These are phyloP conservation scores for Drosophila buzzatii DNA, from an alignment of 2,888 invertebrate genomes.

Conservation along the genomic window DNA sequence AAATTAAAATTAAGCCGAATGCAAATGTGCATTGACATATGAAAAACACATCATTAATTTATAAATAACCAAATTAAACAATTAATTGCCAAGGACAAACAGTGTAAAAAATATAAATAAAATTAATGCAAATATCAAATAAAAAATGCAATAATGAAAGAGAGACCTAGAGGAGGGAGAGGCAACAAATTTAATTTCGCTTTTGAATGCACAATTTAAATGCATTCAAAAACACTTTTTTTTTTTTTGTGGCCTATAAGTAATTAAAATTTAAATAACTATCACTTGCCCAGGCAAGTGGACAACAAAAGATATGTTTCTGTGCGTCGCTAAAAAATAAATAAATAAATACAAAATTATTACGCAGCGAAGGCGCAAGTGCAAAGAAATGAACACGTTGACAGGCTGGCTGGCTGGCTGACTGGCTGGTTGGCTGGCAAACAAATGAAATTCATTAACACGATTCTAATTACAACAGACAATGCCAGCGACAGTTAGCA, in stretches of 20 bases:
- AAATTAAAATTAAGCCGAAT: constrained; percentile 19
- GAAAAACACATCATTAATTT: constrained; percentile 82
- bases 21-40: constrained; percentile 76
- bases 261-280: constrained; percentile 81
- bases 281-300: constrained; percentile 48
- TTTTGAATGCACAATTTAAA: constrained; percentile 75
- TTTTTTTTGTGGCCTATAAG: constrained; percentile 39
- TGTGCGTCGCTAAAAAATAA: constrained; percentile 15
- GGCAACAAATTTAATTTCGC: constrained; percentile 76
- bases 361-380: constrained; percentile 66
- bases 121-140: constrained; percentile 15
- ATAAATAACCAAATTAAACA: constrained; percentile 81
- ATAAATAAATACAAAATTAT: constrained; percentile 49
- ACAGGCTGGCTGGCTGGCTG: constrained; percentile 54
- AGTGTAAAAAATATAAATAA: constrained; percentile 14
- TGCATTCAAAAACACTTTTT: constrained; percentile 56
- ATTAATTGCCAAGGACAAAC: constrained; percentile 75
- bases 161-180: constrained; percentile 18
- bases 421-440: constrained; percentile 55
- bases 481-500: constrained; percentile 50
- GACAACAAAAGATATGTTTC: constrained; percentile 46
- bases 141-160: background rate
- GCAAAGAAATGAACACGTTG: constrained; percentile 37
- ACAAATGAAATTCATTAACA: constrained; percentile 82
- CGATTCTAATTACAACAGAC: constrained; percentile 79